Evolutionary conservation across 2,888 invertebrate genomes (phyloP).

Genomic region (Odontomyia ornata): DNA sequence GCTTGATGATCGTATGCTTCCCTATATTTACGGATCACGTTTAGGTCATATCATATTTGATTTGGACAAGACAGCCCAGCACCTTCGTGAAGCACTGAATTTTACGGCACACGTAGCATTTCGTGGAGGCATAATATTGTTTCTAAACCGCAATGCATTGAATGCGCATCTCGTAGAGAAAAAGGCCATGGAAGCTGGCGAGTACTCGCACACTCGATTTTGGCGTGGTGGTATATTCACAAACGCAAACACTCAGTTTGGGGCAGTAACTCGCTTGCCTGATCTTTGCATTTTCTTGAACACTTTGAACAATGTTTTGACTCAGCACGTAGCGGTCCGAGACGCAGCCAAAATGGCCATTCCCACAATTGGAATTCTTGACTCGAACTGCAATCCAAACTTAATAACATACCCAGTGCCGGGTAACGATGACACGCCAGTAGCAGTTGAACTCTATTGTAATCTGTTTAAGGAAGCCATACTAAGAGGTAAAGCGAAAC

Average conservation of each 20-base stretch:
- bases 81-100: conserved; percentile 88
- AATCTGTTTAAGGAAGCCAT: conserved; percentile 91
- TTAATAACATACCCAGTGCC: conserved; percentile 96
- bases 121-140: conserved; percentile 88
- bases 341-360: conserved; percentile 93
- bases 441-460: conserved; percentile 85
- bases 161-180: conserved; percentile 82
- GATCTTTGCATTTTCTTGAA: conserved; percentile 92
- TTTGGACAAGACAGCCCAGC: conserved; percentile 87
- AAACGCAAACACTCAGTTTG: conserved; percentile 82
- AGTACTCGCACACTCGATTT: conserved; percentile 88
- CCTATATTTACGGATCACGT: conserved; percentile 90
- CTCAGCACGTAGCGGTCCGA: conserved; percentile 79
- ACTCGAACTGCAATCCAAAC: conserved; percentile 93
- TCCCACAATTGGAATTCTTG: conserved; percentile 88
- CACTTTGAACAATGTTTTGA: conserved; percentile 81
- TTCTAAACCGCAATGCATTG: conserved; percentile 82
- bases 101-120: conserved; percentile 93
- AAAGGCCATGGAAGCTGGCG: conserved; percentile 87
- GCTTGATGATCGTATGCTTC: conserved; percentile 87
- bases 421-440: conserved; percentile 93
- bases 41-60: conserved; percentile 91
- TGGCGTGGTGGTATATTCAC: conserved; percentile 90
- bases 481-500: conserved; percentile 80
- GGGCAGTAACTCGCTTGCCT: conserved; percentile 87